Evolutionary conservation across 2,888 invertebrate species (phyloP).

Genomic region (Eledona agricola): DNA sequence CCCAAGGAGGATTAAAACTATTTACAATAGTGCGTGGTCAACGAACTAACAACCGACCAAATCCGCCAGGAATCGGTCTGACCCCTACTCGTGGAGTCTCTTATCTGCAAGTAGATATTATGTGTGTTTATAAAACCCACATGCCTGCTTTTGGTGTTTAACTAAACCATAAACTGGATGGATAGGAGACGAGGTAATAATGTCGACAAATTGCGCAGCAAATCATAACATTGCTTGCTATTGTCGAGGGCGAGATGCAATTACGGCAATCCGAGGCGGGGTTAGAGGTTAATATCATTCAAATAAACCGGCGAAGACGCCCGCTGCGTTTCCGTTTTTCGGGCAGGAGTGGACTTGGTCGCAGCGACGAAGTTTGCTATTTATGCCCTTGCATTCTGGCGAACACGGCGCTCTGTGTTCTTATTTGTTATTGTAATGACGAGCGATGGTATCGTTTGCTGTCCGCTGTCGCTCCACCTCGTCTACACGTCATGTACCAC

Average conservation of each 20-base stretch:
- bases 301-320: slow-evolving; percentile 14
- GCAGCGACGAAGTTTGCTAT: slow-evolving; percentile 42
- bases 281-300: slow-evolving; percentile 20
- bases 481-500: slow-evolving; percentile 57
- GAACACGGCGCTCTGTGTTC: slow-evolving; percentile 59
- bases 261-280: slow-evolving; percentile 15
- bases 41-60: too few relatives aligned
- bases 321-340: slow-evolving; percentile 4
- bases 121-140: slow-evolving; percentile 18
- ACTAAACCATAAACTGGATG: slow-evolving; percentile 14
- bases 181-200: slow-evolving; percentile 14
- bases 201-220: slow-evolving; percentile 17
- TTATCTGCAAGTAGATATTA: slow-evolving; percentile 13
- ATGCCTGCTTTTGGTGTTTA: slow-evolving; percentile 20
- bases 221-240: slow-evolving; percentile 19
- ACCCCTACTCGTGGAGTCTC: slow-evolving; percentile 1
- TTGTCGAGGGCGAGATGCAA: slow-evolving; percentile 17
- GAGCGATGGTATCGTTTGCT: slow-evolving; percentile 59
- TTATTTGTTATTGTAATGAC: slow-evolving; percentile 64
- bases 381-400: slow-evolving; percentile 55
- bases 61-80: too few relatives aligned
- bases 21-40: too few relatives aligned
- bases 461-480: slow-evolving; percentile 58
- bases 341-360: too few relatives aligned
- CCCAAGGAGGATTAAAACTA: too few relatives aligned